A percentile compares a stretch with the other conserved stretches of the same genome.
These are phyloP conservation scores for Miniopterus natalensis DNA, from an alignment of 2,113 vertebrate genomes.

Conservation along the genomic window DNA sequence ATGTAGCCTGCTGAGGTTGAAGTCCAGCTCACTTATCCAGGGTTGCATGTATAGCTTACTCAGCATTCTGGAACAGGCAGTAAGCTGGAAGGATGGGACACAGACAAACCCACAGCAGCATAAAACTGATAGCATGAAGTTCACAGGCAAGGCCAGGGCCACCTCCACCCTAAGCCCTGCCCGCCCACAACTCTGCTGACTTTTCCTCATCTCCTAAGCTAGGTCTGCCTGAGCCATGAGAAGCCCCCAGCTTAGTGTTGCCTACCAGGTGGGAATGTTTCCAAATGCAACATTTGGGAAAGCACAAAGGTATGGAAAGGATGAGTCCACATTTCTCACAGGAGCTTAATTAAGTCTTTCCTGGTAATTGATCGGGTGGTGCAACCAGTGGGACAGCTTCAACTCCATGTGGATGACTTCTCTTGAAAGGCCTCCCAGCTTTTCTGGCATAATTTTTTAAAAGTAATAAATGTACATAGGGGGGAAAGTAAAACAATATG, in stretches of 20 bases:
- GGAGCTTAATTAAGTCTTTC: not conserved
- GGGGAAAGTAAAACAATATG: not conserved
- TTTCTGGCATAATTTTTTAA: not conserved
- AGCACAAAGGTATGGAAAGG: not conserved
- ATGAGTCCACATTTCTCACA: not conserved
- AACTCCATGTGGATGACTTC: not conserved
- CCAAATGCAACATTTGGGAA: not conserved
- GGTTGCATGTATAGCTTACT: not conserved
- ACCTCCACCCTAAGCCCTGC: not conserved
- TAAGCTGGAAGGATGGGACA: not conserved
- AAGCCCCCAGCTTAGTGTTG: not conserved
- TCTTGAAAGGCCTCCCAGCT: not conserved
- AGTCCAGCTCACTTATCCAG: not conserved
- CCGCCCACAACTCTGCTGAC: not conserved
- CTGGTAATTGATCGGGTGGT: not conserved
- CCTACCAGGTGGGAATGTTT: not conserved
- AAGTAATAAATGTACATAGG: not conserved
- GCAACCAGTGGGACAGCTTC: not conserved
- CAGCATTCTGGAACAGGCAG: not conserved
- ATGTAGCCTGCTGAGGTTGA: not conserved
- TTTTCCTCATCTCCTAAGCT: not conserved
- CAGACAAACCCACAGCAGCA: not conserved
- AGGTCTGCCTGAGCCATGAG: not conserved
- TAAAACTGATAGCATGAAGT: not conserved
- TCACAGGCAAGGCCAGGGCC: not conserved